Conservation (phyloP, 2,888 invertebrate genomes). For the Cryptus armator region DNA sequence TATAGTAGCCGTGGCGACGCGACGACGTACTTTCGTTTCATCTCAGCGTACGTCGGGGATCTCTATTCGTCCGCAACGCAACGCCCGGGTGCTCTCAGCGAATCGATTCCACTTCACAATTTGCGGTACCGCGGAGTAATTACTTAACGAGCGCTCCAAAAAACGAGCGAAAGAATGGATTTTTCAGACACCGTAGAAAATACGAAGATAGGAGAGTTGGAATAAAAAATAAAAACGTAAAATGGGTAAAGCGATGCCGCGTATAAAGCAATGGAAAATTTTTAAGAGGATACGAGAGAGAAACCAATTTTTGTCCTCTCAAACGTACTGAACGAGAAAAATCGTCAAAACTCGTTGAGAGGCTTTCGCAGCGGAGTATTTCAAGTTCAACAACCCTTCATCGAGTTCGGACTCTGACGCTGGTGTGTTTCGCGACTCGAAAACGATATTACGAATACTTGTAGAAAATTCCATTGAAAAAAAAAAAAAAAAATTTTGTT, state of each 20-base stretch:
- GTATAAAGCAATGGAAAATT: not conserved
- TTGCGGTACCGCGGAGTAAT: conserved; percentile 47
- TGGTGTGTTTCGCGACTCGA: not conserved
- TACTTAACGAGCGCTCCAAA: conserved; percentile 56
- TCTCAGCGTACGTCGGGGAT: conserved; percentile 32
- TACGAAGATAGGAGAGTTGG: not conserved
- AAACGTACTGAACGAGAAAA: not conserved
- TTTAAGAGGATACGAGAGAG: conserved; percentile 5
- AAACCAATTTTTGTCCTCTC: not conserved
- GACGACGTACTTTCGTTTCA: conserved; percentile 59
- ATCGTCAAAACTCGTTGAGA: not conserved
- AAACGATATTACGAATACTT: no score
- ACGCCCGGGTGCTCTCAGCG: conserved; percentile 8
- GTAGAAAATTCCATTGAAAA: no score
- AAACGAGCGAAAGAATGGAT: conserved; percentile 36
- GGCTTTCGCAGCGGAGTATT: not conserved
- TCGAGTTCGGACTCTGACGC: conserved; percentile 6
- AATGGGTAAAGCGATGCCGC: conserved; percentile 6
- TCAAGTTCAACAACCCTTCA: conserved; percentile 26
- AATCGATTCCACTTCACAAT: conserved; percentile 57
- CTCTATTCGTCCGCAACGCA: conserved; percentile 33
- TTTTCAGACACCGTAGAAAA: conserved; percentile 32
- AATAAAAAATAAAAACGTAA: not conserved
- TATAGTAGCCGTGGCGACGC: conserved; percentile 58
- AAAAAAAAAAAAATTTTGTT: no score